A percentile compares a stretch with the other conserved stretches of the same genome.
Conservation (phyloP, 2,888 invertebrate genomes). For the Hedya salicella region DNA sequence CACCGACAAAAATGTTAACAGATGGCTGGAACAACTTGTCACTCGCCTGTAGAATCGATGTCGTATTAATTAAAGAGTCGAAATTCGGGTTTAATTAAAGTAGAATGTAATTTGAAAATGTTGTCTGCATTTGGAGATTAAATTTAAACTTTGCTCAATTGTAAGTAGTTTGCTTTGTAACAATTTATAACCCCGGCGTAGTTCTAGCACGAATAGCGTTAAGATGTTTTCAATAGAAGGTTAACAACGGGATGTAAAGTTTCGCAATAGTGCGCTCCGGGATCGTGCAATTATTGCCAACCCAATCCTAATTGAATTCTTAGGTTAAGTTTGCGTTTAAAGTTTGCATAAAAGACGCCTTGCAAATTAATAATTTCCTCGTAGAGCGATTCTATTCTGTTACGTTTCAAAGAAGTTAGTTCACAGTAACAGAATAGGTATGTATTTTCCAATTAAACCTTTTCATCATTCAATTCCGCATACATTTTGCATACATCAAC, state of each 20-base stretch:
- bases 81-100: constrained; percentile 55
- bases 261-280: constrained; percentile 74
- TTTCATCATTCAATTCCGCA: not conserved
- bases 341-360: constrained; percentile 76
- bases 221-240: constrained; percentile 80
- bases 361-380: constrained; percentile 69
- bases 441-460: not conserved
- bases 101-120: constrained; percentile 68
- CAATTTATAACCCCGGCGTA: constrained; percentile 74
- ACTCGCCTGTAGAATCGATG: constrained; percentile 29
- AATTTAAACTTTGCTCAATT: constrained; percentile 73
- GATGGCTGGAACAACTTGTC: constrained; percentile 31
- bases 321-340: constrained; percentile 75
- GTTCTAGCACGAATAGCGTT: constrained; percentile 67
- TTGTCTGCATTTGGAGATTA: constrained; percentile 74
- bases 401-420: constrained; percentile 49
- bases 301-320: constrained; percentile 80
- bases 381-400: constrained; percentile 60
- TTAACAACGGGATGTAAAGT: constrained; percentile 78
- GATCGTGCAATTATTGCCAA: constrained; percentile 78
- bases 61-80: constrained; percentile 50
- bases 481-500: not conserved
- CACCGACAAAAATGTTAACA: constrained; percentile 39
- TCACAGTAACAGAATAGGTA: not conserved
- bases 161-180: constrained; percentile 72